Conservation (phyloP, 53 echinoderm and acorn worm species). For the Paracentrotus lividus region DNA sequence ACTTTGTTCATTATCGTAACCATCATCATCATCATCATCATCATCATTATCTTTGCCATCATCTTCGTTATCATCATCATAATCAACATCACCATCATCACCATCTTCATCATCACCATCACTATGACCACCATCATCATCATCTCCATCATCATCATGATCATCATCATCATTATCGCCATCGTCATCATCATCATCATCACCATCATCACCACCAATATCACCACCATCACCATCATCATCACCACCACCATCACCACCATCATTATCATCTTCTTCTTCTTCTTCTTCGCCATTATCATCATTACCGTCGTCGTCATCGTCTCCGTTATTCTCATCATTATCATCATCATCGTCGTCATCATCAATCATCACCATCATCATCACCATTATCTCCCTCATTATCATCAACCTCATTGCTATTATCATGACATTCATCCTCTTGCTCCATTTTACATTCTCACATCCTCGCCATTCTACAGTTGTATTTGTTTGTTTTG, state of each 20-base stretch:
- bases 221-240: not conserved
- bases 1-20: too few species aligned
- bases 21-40: not conserved
- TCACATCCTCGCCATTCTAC: too few species aligned
- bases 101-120: not conserved
- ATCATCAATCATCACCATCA: not conserved
- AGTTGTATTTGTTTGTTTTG: too few species aligned
- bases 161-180: not conserved
- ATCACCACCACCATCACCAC: not conserved
- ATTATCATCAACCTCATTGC: constrained; percentile 15
- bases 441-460: too few species aligned
- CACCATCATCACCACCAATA: not conserved
- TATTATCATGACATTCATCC: too few species aligned
- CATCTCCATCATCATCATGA: not conserved
- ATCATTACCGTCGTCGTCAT: not conserved
- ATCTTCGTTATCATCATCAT: not conserved
- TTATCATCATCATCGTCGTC: not conserved
- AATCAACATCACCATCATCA: not conserved
- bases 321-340: not conserved
- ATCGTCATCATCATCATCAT: not conserved
- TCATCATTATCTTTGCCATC: not conserved
- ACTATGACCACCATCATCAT: not conserved
- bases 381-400: constrained; percentile 33
- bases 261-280: not conserved
- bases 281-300: constrained; percentile 25